A percentile compares a stretch with the other conserved stretches of the same genome.
These are phyloP conservation scores for Sardina pilchardus DNA, from an alignment of 2,113 vertebrate species.

Conservation along the genomic window DNA sequence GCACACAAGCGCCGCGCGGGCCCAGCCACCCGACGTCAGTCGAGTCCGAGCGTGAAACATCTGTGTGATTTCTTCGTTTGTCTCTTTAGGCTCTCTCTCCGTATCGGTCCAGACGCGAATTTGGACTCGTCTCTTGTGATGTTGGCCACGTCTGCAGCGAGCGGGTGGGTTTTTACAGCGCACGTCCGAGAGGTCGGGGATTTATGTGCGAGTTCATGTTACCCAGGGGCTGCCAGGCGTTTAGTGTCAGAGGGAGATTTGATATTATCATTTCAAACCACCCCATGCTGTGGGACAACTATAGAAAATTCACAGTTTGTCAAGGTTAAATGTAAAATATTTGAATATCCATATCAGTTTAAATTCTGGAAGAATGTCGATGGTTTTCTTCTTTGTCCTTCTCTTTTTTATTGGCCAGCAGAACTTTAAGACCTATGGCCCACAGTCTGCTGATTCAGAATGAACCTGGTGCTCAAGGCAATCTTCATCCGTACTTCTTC, in stretches of 20 bases:
- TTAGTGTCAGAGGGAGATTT: constrained; percentile 8
- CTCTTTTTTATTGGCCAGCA: background rate
- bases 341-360: constrained; percentile 3
- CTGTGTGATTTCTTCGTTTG: constrained; percentile 10
- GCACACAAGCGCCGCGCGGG: constrained; percentile 2
- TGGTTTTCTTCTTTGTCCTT: constrained; percentile 19
- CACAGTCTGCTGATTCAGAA: background rate
- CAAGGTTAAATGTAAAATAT: background rate
- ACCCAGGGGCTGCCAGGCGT: background rate
- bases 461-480: background rate
- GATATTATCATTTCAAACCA: constrained; percentile 15
- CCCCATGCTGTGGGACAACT: background rate
- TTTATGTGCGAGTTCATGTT: constrained; percentile 14
- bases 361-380: background rate
- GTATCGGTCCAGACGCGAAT: background rate
- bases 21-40: background rate
- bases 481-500: background rate
- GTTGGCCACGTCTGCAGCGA: background rate
- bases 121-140: background rate
- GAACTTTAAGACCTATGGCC: background rate
- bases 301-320: constrained; percentile 16
- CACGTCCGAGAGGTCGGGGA: background rate
- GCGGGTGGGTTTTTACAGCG: background rate
- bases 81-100: background rate
- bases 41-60: constrained; percentile 5